Evolutionary conservation across 35 echinoderm and acorn worm species (phyloP).

Genomic region (Anneissia japonica): DNA sequence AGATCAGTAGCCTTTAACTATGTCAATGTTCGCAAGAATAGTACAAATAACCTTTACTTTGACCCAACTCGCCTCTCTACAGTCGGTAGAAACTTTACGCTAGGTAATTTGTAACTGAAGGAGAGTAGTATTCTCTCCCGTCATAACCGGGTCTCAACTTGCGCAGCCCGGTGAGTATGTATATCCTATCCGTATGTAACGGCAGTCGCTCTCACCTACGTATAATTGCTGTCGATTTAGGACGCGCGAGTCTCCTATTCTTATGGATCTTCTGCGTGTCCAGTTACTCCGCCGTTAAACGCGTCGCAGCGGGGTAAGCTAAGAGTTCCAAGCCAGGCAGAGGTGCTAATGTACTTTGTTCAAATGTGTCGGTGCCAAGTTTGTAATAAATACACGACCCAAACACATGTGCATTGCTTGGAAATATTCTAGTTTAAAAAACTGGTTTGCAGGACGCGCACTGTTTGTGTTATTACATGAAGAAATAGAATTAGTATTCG

Average conservation of each 20-base stretch:
- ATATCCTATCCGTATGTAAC: background rate
- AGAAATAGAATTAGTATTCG: background rate
- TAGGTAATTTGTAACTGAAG: background rate
- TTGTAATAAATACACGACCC: background rate
- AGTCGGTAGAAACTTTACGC: background rate
- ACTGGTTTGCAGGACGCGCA: background rate
- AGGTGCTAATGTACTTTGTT: background rate
- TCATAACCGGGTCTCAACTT: background rate
- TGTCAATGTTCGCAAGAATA: background rate
- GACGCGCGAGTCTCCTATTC: background rate
- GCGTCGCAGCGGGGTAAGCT: background rate
- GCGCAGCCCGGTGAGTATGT: background rate
- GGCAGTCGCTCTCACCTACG: background rate
- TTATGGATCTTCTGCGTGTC: background rate
- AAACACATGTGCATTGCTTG: background rate
- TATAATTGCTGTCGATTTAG: background rate
- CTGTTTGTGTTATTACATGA: background rate
- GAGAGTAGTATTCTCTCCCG: background rate
- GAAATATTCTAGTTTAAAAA: background rate
- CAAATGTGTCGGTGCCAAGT: background rate
- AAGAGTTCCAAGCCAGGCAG: background rate
- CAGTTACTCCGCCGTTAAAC: background rate
- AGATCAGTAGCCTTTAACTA: background rate
- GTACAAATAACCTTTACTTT: background rate
- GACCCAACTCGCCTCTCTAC: background rate